Conservation (phyloP, 2,797 vertebrate species). For the Chromobotia macracanthus region DNA sequence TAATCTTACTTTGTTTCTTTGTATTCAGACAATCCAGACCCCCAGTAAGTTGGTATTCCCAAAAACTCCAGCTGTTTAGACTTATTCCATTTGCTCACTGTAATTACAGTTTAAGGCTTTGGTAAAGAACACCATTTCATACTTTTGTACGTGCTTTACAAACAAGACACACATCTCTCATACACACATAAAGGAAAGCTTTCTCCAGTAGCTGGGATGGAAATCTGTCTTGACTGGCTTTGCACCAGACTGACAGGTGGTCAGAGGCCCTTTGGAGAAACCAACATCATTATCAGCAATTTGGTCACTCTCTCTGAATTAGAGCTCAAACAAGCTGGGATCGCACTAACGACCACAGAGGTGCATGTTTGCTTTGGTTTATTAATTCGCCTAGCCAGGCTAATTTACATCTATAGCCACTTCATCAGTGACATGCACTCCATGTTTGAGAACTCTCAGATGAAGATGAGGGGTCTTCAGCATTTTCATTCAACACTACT, state of each 20-base stretch:
- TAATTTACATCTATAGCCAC: conserved; percentile 76
- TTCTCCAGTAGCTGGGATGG: conserved; percentile 12
- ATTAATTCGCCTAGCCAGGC: conserved; percentile 65
- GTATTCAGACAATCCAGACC: conserved; percentile 84
- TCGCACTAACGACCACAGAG: conserved; percentile 72
- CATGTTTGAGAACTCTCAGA: conserved; percentile 63
- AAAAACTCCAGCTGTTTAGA: conserved; percentile 82
- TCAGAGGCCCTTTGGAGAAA: conserved; percentile 73
- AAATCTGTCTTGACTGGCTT: conserved; percentile 71
- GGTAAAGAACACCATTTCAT: not conserved
- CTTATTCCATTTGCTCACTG: conserved; percentile 86
- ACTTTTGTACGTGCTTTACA: not conserved
- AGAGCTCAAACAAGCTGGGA: conserved; percentile 73
- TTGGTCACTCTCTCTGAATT: conserved; percentile 67
- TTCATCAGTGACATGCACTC: conserved; percentile 77
- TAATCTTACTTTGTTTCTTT: conserved; percentile 77
- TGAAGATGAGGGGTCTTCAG: conserved; percentile 52
- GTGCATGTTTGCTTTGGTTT: conserved; percentile 78
- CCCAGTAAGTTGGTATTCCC: conserved; percentile 92
- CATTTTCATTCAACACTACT: conserved; percentile 55
- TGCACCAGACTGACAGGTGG: conserved; percentile 79
- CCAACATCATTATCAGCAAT: conserved; percentile 77
- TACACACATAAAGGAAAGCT: conserved; percentile 40
- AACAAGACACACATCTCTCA: not conserved
- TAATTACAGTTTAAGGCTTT: conserved; percentile 41